Evolutionary conservation across 2,113 vertebrate species (phyloP).

Genomic region (Pterocles orientalis): DNA sequence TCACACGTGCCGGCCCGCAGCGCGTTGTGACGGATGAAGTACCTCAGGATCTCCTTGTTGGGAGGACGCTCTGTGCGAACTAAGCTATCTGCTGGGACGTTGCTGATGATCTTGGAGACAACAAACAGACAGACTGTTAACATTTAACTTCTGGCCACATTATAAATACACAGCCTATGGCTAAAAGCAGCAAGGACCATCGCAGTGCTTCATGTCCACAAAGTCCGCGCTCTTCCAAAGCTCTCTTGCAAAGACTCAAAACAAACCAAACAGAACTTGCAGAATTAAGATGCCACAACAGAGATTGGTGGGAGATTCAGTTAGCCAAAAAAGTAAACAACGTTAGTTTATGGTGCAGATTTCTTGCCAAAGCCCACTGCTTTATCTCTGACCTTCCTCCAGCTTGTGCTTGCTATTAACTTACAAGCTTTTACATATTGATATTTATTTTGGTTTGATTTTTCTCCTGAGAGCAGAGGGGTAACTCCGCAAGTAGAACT

Average conservation of each 20-base stretch:
- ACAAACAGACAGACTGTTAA: background rate
- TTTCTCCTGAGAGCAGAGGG: background rate
- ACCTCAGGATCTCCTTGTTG: slow-evolving; percentile 97
- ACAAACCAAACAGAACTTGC: background rate
- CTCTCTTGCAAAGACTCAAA: background rate
- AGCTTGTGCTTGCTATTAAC: background rate
- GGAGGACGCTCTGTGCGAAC: slow-evolving; percentile 93
- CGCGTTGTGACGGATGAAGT: slow-evolving; percentile 94
- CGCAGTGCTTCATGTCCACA: background rate
- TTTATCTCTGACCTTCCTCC: background rate
- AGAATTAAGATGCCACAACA: background rate
- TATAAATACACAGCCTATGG: background rate
- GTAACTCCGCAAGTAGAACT: background rate
- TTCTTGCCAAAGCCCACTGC: background rate
- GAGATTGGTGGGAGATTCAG: background rate
- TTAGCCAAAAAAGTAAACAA: background rate
- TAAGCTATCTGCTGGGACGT: slow-evolving; percentile 90
- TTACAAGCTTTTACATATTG: background rate
- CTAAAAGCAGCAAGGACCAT: background rate
- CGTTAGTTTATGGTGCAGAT: background rate
- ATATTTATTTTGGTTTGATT: background rate
- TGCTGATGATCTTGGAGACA: slow-evolving; percentile 87
- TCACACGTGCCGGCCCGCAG: slow-evolving; percentile 89
- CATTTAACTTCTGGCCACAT: background rate
- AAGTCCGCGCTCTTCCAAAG: background rate